Base-by-base conservation (phyloP, 2,888 invertebrate genomes). In the Kuschelorhynchus macadamiae region DNA sequence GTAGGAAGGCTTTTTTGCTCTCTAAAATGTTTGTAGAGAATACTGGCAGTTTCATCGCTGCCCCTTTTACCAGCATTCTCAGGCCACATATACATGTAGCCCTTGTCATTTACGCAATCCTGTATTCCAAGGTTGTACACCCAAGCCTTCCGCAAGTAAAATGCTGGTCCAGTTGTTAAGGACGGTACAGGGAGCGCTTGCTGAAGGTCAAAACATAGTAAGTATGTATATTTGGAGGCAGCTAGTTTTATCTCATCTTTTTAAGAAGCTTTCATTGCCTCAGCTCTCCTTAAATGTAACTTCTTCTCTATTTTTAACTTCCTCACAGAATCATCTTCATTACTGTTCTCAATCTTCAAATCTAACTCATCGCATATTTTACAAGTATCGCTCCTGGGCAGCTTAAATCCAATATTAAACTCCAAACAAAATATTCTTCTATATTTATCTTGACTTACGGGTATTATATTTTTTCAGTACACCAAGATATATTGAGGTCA, bases 111-210 rank as follows among this genome's bases (percentile, higher is more conserved):
- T 3, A 25, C 25, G 25, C 73, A 73, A 36, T 76, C 65, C 39
- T 75, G 74, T 9, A 76, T 47, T 11, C 74, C 74, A 1, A 75
- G 52, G 44, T 75, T 74, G 36, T 75, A 75, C 1, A 60, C 12
- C 75, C 73, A 73, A 21, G 62, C 56, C 52, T 74, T 75, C 33
- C 73, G 42, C 16, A 63, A 50, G 42, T 75, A 75, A 70, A 76
- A 75, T 4, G 72, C 71, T 16, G 63, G 47, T 8, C 73, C 73
- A 8, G 47, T 42, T 41, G 60, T 72, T 14, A 73, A 53, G 14
- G 60, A 16, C 4, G 74, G 71, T 1, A 70, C 52, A 14, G 72
- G 74, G 1, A 75, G 42, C 33, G 71, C 71, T 55, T 74, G 73
- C 39, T 72, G 72, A 7, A 75, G 61, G 41, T 73, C 73, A 66